Evolutionary conservation across 2,113 vertebrate genomes (phyloP), one percentile per base, ranked within the genome.

Genomic region (Planiliza haematocheilus): DNA sequence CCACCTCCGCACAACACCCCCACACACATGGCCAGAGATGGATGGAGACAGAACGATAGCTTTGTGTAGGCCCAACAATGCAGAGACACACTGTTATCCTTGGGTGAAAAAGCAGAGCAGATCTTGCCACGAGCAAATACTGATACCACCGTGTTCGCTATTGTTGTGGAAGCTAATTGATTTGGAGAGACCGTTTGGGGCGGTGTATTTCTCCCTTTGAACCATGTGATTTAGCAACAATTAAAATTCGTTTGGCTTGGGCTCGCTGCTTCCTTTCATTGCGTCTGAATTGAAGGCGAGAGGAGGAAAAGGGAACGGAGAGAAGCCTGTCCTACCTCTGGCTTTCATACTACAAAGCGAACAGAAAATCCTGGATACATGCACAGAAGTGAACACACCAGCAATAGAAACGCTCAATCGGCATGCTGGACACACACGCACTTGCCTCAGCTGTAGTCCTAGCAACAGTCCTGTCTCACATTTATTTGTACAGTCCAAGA

Each of bases 1-100:
- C 90, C 87, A 76, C 90, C 91, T 90, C 88, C 91, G 48, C 88
- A 86, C 53, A 70, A 87, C 90, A 86, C 91, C 86, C 89, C 85
- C 86, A 88, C 88, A 86, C 85, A 91, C 85, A 84, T 83, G 83
- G 82, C 71, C 75, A 75, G 71, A 83, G 82, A 90, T 53, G 81
- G 85, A 85, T 76, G 65, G 79, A 86, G 86, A 79, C 49, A 42
- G 75, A 86, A 67, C 39, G 70, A 59, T 43, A 52, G 74, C 75
- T 86, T 79, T 85, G 84, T 89, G 81, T 64, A 67, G 59, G 83
- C 71, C 82, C 71, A 70, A 83, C 88, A 87, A 85, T 66, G 71
- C 78, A 62, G 79, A 81, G 50, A 62, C 41, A 49, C 65, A 42
- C 61, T 21, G 71, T 38, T 65, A 76, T 84, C 74, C 76, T 82